These are phyloP conservation scores for Epinotia bilunana DNA, from an alignment of 2,888 invertebrate species.

Conservation along the genomic window DNA sequence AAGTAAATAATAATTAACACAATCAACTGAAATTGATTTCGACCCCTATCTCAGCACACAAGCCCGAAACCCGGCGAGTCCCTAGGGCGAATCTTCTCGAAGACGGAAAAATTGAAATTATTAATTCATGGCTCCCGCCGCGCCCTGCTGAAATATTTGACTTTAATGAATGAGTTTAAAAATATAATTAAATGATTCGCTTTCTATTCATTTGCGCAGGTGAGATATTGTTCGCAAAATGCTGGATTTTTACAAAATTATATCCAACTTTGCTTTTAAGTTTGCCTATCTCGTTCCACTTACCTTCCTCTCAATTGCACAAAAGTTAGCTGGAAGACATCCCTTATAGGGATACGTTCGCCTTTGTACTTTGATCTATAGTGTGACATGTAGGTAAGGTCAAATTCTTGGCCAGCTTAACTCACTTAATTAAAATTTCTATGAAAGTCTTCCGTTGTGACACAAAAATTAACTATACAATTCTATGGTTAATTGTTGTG, in stretches of 20 bases:
- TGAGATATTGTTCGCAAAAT: not conserved
- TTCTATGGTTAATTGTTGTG: too few species aligned
- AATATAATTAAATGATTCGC: conserved; percentile 34
- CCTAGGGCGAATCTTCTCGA: not conserved
- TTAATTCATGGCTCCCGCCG: conserved; percentile 26
- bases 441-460: too few species aligned
- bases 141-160: conserved; percentile 35
- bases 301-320: too few species aligned
- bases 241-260: not conserved
- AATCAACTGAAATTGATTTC: conserved; percentile 22
- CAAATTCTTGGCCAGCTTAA: too few species aligned
- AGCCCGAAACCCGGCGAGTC: conserved; percentile 1
- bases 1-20: conserved; percentile 21
- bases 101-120: conserved; percentile 34
- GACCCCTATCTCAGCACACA: conserved; percentile 13
- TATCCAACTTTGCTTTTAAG: too few species aligned
- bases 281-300: too few species aligned
- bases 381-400: too few species aligned
- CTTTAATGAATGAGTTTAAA: conserved; percentile 42
- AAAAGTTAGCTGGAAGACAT: too few species aligned
- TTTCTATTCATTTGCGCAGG: conserved; percentile 21
- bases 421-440: too few species aligned
- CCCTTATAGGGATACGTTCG: too few species aligned
- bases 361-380: too few species aligned
- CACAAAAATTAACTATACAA: too few species aligned